Conservation (phyloP, 2,797 vertebrate genomes). For the Cuculus canorus region DNA sequence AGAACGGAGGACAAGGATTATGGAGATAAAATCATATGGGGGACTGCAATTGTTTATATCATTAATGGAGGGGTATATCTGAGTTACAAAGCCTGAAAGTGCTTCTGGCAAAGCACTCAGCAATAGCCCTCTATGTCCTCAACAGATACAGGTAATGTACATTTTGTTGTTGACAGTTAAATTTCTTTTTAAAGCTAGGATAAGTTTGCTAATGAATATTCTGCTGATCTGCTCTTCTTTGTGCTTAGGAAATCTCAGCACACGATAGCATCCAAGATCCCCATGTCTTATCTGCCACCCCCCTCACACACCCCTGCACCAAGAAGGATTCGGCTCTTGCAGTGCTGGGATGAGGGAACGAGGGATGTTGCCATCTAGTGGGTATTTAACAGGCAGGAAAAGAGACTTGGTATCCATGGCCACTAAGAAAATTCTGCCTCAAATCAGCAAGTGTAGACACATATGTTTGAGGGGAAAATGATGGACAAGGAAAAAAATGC, state of each 20-base stretch:
- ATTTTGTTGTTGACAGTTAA: background rate
- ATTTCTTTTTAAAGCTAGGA: background rate
- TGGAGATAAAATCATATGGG: background rate
- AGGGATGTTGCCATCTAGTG: constrained; percentile 58
- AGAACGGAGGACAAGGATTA: background rate
- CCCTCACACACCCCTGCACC: accelerated
- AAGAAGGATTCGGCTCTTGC: accelerated
- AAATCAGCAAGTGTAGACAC: background rate
- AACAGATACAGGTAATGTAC: background rate
- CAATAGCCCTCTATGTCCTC: background rate
- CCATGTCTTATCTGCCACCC: background rate
- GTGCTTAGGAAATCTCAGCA: background rate
- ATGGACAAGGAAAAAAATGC: background rate
- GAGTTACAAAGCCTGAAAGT: background rate
- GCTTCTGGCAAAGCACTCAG: background rate
- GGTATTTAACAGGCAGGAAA: background rate
- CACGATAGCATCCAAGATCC: background rate
- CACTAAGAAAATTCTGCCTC: background rate
- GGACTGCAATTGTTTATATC: background rate
- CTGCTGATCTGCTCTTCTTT: background rate
- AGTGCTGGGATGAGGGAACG: accelerated
- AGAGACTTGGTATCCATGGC: background rate
- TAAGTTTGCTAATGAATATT: background rate
- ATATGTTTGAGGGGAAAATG: background rate
- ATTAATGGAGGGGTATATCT: background rate